Evolutionary conservation across 1,140 invertebrate genomes (phyloP), one percentile per base, ranked within the genome.

Genomic region (Tetragonula clypearis): DNA sequence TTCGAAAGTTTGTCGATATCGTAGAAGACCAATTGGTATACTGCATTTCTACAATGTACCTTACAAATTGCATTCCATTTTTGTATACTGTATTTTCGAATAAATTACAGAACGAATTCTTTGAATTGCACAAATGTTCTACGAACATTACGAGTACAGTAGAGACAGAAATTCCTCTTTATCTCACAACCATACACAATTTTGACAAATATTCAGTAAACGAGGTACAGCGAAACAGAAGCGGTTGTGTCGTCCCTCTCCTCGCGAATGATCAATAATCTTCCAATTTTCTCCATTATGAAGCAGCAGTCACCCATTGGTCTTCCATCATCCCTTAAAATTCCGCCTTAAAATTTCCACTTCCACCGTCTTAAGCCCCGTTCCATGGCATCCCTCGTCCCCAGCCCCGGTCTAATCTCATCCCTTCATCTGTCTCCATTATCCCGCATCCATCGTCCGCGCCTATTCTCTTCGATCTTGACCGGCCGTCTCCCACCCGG

Each of bases 351-450:
- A 79, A 79, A 84, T 79, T 73, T 86, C 53, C 26, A 72, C 71
- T 21, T 5, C 69, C 19, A 66, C 14, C 17, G 19, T n/a, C n/a
- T 66, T 58, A 41, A 83, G 19, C 65, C 65, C 62, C 66, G 62
- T 81, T 85, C 74, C 78, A 80, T 58, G 56, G 19, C 78, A 14
- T 19, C 35, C 17, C 12, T 19, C 9, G 17, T 8, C 12, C 0
- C n/a, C 14, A 8, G 30, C 56, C 49, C 30, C 11, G 53, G 41
- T 60, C 55, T 68, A 74, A 80, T 81, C 74, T 35, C 65, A 12
- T 60, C 53, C 23, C 30, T 11, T 8, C 41, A 84, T 79, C 68
- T 79, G 77, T 84, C 82, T 84, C 56, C 77, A 84, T 84, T 84
- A 84, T 79, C 77, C 76, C 6, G 53, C 72, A 74, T 81, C 79